Conservation (phyloP, 2,888 invertebrate genomes). For the Macrosoma leucophasiata region DNA sequence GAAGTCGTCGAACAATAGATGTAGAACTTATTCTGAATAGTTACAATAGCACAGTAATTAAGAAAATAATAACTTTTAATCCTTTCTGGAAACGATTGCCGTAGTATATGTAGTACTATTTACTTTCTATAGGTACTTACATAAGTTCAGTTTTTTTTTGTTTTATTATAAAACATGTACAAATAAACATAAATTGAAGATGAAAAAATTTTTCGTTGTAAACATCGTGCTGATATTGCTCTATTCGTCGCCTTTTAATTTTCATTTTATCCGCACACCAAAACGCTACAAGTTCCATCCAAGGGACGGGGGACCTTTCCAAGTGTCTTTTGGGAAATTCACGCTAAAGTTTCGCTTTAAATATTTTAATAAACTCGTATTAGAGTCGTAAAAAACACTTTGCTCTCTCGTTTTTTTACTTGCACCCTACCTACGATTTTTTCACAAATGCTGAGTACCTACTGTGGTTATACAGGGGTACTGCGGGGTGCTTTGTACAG, state of each 20-base stretch:
- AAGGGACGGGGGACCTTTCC: slow-evolving; percentile 49
- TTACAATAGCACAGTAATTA: too few species aligned
- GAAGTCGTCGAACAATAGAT: too few species aligned
- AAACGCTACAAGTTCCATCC: slow-evolving; percentile 50
- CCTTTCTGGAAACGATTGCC: too few species aligned
- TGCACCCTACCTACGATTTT: slow-evolving; percentile 42
- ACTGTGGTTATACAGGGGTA: slow-evolving; percentile 26
- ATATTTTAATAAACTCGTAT: slow-evolving; percentile 75
- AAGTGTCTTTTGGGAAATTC: slow-evolving; percentile 70
- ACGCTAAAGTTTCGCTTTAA: slow-evolving; percentile 67
- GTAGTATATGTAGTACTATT: too few species aligned
- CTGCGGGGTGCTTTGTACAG: slow-evolving; percentile 41
- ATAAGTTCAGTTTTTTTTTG: too few species aligned
- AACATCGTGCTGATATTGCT: slow-evolving; percentile 42
- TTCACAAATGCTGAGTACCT: slow-evolving; percentile 37
- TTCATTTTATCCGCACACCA: slow-evolving; percentile 57
- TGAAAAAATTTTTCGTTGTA: slow-evolving; percentile 36
- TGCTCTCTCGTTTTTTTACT: slow-evolving; percentile 58
- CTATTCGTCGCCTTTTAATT: slow-evolving; percentile 56
- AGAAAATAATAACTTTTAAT: too few species aligned
- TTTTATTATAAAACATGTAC: slow-evolving; percentile 13
- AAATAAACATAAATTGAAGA: too few species aligned
- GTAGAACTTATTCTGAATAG: too few species aligned
- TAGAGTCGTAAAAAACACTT: slow-evolving; percentile 74
- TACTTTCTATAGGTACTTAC: too few species aligned